phyloP scores from a whole-genome alignment of 2,113 vertebrate genomes.

The Chionomys nivalis region DNA sequence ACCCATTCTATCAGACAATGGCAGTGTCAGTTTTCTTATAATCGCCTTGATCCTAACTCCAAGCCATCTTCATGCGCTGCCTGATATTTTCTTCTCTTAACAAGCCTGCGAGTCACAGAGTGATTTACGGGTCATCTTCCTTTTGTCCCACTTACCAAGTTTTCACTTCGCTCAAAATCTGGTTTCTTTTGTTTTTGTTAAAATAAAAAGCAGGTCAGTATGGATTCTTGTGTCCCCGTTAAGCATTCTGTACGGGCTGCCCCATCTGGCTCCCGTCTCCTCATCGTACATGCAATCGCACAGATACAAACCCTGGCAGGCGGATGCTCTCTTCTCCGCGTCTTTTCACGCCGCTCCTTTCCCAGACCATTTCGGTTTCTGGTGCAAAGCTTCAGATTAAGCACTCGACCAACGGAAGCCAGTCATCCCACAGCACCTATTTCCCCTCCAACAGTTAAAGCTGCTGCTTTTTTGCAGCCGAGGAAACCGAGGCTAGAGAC shows the following conservation, averaged over 20 bases:
- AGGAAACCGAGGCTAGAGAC: not conserved
- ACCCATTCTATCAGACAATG: not conserved
- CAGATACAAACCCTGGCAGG: not conserved
- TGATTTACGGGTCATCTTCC: conserved; percentile 58
- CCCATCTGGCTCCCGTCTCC: not conserved
- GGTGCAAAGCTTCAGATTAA: not conserved
- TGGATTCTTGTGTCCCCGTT: conserved; percentile 28
- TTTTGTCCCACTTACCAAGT: conserved; percentile 53
- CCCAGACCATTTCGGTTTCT: not conserved
- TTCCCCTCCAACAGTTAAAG: not conserved
- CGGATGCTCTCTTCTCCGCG: not conserved
- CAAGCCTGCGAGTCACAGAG: not conserved
- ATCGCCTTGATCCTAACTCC: not conserved
- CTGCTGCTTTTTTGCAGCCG: not conserved
- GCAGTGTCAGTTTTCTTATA: not conserved
- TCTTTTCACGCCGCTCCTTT: not conserved
- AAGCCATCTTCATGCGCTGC: not conserved
- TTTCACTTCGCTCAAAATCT: conserved; percentile 45
- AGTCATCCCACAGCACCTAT: not conserved
- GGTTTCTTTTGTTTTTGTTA: conserved; percentile 60
- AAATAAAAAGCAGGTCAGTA: conserved; percentile 27
- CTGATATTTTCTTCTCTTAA: conserved; percentile 29
- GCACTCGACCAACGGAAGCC: not conserved
- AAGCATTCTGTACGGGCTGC: not conserved
- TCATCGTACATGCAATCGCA: not conserved